Conservation (phyloP, 2,888 invertebrate genomes). For the Melipona beecheii region DNA sequence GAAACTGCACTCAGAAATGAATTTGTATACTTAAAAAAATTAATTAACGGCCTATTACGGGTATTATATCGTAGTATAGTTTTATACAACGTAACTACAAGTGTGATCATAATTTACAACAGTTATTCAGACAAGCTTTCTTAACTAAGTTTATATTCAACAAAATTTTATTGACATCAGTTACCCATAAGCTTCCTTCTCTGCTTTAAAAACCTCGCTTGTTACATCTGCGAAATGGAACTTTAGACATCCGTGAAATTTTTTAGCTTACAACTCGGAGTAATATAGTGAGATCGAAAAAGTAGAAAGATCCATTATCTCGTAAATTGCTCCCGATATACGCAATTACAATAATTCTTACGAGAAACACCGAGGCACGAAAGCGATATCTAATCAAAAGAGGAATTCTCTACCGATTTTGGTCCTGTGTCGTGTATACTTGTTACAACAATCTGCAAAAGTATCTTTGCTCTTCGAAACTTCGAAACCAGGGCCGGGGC, state of each 20-base stretch:
- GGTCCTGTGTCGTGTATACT: conserved; percentile 18
- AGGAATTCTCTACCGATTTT: conserved; percentile 10
- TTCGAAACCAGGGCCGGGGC: neutral
- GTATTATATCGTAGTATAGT: neutral
- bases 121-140: neutral
- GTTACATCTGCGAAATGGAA: neutral
- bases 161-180: neutral
- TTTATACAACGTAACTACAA: neutral
- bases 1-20: too few relatives aligned
- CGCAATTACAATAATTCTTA: conserved; percentile 20
- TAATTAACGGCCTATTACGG: neutral
- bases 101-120: neutral
- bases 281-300: neutral
- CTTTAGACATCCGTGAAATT: neutral
- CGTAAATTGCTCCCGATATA: neutral
- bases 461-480: neutral
- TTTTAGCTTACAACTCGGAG: neutral
- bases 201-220: neutral
- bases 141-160: neutral
- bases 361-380: conserved; percentile 28
- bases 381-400: conserved; percentile 12
- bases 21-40: neutral
- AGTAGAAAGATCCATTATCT: neutral
- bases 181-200: neutral
- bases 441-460: neutral